Base-by-base conservation (phyloP, 2,888 invertebrate genomes). In the Hemaris fuciformis region DNA sequence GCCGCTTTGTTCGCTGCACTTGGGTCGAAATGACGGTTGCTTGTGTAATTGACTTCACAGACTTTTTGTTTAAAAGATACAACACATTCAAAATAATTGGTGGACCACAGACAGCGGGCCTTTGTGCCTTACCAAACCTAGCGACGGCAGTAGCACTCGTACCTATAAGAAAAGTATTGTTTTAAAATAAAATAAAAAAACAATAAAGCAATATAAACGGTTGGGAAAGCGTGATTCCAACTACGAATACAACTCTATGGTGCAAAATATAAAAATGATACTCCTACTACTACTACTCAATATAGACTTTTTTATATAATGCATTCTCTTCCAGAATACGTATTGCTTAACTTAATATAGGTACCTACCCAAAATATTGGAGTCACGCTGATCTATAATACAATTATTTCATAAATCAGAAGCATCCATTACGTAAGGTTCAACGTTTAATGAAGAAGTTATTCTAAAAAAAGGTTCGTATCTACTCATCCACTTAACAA, bases 401-500 rank as follows among this genome's bases (percentile, higher is more conserved):
- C 45, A 59, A 25, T 23, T 59, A 59, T 59, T 15, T 59, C 34
- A 66, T 68, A 66, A 65, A 65, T 65, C 64, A 66, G 61, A 62
- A 42, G 48, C 59, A 31, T 48, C 63, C 59, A 66, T 67, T 69
- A 65, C 65, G 53, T 41, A 63, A 65, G 65, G 63, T 68, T 67
- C 68, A 68, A 66, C 65, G 31, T 27, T 31, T 53, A 53, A 53
- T 53, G 31, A 59, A 59, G 42, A 27, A 59, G 71, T 77, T 73
- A 71, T 72, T 68, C 72, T 64, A 70, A 72, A 76, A 81, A 81
- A 79, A 79, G 79, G 73, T 73, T 73, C 77, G 86, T 89, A 88
- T 87, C 88, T 83, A 64, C 70, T 78, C 53, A 18, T 53, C 78
- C 88, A 87, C 88, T 88, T 88, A 87, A 79, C 79, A 72, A 77